Evolutionary conservation across 2,113 vertebrate genomes (phyloP).

Genomic region (Lethenteron camtschaticum): DNA sequence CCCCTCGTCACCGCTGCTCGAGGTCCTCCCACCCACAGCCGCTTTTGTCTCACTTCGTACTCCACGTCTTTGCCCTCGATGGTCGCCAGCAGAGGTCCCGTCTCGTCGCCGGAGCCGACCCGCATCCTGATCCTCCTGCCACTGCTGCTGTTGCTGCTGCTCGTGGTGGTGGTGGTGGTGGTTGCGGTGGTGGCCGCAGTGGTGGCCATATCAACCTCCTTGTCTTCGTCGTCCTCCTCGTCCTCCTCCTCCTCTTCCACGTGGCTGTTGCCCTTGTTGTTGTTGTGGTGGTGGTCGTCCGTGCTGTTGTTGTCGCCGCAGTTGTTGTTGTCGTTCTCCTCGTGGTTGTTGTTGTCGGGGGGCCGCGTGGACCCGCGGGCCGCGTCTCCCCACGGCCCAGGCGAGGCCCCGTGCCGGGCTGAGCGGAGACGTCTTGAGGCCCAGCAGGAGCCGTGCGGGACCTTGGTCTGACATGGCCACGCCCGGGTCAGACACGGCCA

Average conservation of each 20-base stretch:
- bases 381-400: slow-evolving; percentile 19
- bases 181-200: slow-evolving; percentile 15
- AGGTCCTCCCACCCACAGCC: slow-evolving; percentile 81
- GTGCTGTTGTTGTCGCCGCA: too few species aligned
- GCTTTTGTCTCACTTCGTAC: slow-evolving; percentile 78
- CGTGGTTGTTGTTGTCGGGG: background rate
- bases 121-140: slow-evolving; percentile 26
- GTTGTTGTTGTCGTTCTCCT: too few species aligned
- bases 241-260: too few species aligned
- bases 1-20: slow-evolving; percentile 48
- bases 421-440: slow-evolving; percentile 55
- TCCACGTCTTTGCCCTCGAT: slow-evolving; percentile 59
- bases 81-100: slow-evolving; percentile 16
- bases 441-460: slow-evolving; percentile 43
- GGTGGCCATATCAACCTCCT: too few species aligned
- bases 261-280: too few species aligned
- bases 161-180: slow-evolving; percentile 16
- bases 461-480: too few species aligned
- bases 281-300: too few species aligned
- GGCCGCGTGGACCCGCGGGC: slow-evolving; percentile 11
- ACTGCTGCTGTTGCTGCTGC: slow-evolving; percentile 19
- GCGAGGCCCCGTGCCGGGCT: slow-evolving; percentile 29
- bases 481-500: too few species aligned
- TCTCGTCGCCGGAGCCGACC: slow-evolving; percentile 15
- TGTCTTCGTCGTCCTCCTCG: too few species aligned